These are phyloP conservation scores for Sinhomidia bicolor DNA, from an alignment of 2,888 invertebrate species.

Conservation along the genomic window DNA sequence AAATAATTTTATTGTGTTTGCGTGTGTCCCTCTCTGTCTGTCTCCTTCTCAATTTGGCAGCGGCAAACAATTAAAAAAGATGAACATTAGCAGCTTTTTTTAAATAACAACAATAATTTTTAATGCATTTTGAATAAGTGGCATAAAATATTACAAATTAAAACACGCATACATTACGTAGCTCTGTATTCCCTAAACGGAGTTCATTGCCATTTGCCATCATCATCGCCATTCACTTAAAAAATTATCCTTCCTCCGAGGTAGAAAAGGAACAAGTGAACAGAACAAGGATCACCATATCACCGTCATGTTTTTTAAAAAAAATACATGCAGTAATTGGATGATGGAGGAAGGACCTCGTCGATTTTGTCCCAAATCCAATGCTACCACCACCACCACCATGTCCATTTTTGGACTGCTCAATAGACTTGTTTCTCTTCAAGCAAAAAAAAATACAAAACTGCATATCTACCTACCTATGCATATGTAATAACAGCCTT, in stretches of 20 bases:
- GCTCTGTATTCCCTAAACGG: conserved; percentile 31
- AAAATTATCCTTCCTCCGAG: background rate
- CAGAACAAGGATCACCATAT: background rate
- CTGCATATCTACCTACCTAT: background rate
- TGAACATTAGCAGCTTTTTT: no score
- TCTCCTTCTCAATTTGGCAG: conserved; percentile 22
- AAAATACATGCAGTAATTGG: background rate
- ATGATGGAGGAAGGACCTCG: conserved; percentile 37
- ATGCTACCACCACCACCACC: conserved; percentile 5
- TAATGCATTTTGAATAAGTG: background rate
- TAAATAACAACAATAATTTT: background rate
- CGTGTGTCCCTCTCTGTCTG: background rate
- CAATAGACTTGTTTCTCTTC: conserved; percentile 40
- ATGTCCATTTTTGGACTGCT: conserved; percentile 63
- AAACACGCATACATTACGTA: background rate
- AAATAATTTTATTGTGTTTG: background rate
- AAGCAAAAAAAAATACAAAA: background rate
- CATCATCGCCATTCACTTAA: background rate
- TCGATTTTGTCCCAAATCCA: conserved; percentile 55
- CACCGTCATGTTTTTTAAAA: background rate
- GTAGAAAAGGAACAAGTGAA: background rate
- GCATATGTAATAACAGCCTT: conserved; percentile 16
- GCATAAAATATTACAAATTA: background rate
- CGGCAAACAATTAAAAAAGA: background rate
- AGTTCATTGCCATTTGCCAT: conserved; percentile 43